Base-by-base conservation (phyloP, 2,888 invertebrate species). In the Brassicogethes aeneus region DNA sequence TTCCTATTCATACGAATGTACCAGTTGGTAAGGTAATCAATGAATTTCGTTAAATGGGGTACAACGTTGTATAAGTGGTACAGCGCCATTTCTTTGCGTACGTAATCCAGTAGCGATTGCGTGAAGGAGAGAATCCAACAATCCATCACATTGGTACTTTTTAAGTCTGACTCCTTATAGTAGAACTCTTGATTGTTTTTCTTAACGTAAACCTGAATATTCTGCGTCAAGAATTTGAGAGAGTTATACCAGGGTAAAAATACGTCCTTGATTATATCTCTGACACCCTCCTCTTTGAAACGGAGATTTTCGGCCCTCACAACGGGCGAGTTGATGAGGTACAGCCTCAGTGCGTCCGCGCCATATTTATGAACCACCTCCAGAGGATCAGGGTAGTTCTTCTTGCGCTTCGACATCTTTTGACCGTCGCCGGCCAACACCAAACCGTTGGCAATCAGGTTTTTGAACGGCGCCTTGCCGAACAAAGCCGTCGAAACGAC, bases 321-420 rank as follows among this genome's bases (percentile, higher is more conserved):
- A 3, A 96, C 96, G 0, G 99, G 99, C 0, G 97, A 97, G 71
- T 95, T 97, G 46, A 99, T 91, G 40, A 99, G 75, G 68, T 99
- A 99, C 23, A 99, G 72, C 46, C 97, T 78, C 34, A 99, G 71
- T 13, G 99, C 96, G 72, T 99, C 99, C 1, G 97, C 96, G 1
- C 99, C 97, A 66, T 90, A 96, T 65, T 94, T 93, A 36, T 81
- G 70, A 0, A 93, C 84, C 12, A 96, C 77, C 55, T 88, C 84
- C 70, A 93, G 73, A 1, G 99, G 97, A 72, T 99, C 96, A 0
- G 99, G 99, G 68, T 95, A 99, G 65, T 99, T 99, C 68, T 96
- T 93, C 71, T 96, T 96, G 16, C 97, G 77, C 66, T 99, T 99
- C 0, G 96, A 96, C 99, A 99, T 99, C 70, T 99, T 99, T 64